Evolutionary conservation across 2,888 invertebrate species (phyloP).

Genomic region (Limnephilus rhombicus): DNA sequence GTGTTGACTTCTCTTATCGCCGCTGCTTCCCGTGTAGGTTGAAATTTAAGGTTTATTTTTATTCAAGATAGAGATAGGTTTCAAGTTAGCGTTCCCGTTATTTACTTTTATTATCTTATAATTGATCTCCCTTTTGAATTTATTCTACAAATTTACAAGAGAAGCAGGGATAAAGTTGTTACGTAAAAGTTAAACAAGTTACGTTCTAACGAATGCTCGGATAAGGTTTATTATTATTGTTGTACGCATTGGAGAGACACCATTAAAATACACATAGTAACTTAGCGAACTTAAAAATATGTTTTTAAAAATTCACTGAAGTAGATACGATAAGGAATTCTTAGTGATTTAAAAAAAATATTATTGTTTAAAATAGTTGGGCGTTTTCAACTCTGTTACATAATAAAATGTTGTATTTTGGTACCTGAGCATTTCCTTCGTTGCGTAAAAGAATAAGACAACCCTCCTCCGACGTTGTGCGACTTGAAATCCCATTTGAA

Average conservation of each 20-base stretch:
- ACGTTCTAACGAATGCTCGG: neutral
- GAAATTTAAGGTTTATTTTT: constrained; percentile 65
- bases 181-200: constrained; percentile 33
- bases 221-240: constrained; percentile 1
- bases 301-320: neutral
- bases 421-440: neutral
- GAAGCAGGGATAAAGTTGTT: constrained; percentile 26
- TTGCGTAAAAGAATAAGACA: constrained; percentile 56
- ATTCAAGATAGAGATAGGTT: constrained; percentile 65
- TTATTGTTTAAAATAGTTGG: neutral
- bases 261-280: constrained; percentile 10
- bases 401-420: neutral
- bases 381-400: neutral
- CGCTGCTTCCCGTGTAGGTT: constrained; percentile 57
- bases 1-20: constrained; percentile 65
- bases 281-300: constrained; percentile 11
- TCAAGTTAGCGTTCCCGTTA: constrained; percentile 55
- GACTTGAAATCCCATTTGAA: constrained; percentile 64
- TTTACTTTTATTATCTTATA: constrained; percentile 65
- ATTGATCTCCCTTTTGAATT: constrained; percentile 61
- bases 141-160: constrained; percentile 44
- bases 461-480: constrained; percentile 45
- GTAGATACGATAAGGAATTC: neutral
- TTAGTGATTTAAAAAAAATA: no score
- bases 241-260: neutral